phyloP scores from a whole-genome alignment of 1,140 invertebrate genomes.

The Phocides pigmalion region DNA sequence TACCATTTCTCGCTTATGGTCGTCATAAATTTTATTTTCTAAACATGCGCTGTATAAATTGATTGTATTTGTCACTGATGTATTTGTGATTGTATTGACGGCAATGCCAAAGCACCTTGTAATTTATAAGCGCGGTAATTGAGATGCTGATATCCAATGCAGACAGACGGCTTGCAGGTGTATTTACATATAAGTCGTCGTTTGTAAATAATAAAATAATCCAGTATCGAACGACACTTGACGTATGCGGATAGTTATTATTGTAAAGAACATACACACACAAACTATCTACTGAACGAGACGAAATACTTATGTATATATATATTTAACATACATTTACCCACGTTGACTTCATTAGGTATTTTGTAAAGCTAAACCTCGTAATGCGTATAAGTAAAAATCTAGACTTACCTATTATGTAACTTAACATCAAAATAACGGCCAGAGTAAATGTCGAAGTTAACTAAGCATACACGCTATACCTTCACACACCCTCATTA shows the following conservation, averaged over 20 bases:
- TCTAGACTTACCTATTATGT: too few species aligned
- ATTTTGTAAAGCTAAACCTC: too few species aligned
- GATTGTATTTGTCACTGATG: constrained; percentile 30
- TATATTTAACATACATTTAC: too few species aligned
- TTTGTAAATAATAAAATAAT: too few species aligned
- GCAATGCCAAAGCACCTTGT: not conserved
- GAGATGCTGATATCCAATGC: constrained; percentile 6
- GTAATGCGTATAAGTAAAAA: not conserved
- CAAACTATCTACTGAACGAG: too few species aligned
- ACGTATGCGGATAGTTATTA: too few species aligned
- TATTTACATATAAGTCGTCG: not conserved
- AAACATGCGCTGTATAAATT: constrained; percentile 31
- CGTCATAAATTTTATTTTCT: constrained; percentile 33
- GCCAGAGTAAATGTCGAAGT: constrained; percentile 5
- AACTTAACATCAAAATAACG: not conserved
- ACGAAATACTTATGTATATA: too few species aligned
- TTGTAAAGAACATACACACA: too few species aligned
- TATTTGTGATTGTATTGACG: constrained; percentile 21
- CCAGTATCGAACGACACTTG: too few species aligned
- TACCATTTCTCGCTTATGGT: constrained; percentile 33
- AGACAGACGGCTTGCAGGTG: not conserved
- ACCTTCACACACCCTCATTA: constrained; percentile 25
- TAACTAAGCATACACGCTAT: constrained; percentile 14
- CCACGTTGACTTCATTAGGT: too few species aligned
- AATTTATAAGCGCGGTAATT: constrained; percentile 13